Evolutionary conservation across 2,888 invertebrate species (phyloP), one percentile per base, ranked within the genome.

Genomic region (Euplexia lucipara): DNA sequence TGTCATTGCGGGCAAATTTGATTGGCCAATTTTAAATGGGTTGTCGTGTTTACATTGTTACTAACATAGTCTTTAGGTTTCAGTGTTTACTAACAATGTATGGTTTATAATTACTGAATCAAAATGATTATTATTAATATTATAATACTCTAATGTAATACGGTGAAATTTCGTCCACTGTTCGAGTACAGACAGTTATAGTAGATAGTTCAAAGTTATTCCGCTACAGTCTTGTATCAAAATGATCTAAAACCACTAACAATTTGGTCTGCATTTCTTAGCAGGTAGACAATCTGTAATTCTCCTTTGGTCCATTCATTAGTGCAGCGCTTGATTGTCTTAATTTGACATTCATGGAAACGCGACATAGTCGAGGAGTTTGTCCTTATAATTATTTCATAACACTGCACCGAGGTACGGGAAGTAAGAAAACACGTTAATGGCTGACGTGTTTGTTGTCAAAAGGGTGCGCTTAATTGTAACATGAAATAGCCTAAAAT

Each of bases 281-380:
- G 18, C 48, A 59, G 52, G 37, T 32, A 47, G 52, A 37, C 22
- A 1, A 26, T 35, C 30, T 18, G 42, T 30, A n/a, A 37, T 35
- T 69, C 52, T 68, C 41, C 34, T 32, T 26, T 30, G 39, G 47
- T 45, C 22, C 34, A 56, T 75, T 78, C 51, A 74, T 78, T 74
- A 73, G 63, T 64, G 59, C 57, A 42, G 20, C 20, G 3, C 56
- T 6, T 53, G 49, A 75, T 75, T 75, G 57, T 32, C 49, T 64
- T 61, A 78, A 60, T 75, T 75, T 64, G 53, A 37, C 58, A 75
- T 75, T 78, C 69, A 75, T 75, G 48, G 18, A 72, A 57, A 26
- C 53, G 14, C 39, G 34, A 39, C 7, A 20, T 16, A n/a, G 34
- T 18, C 16, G 22, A 37, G 14, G 10, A 44, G 32, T 5, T 32